These are phyloP conservation scores for Endomychus coccineus DNA, from an alignment of 2,888 invertebrate species.

Conservation along the genomic window DNA sequence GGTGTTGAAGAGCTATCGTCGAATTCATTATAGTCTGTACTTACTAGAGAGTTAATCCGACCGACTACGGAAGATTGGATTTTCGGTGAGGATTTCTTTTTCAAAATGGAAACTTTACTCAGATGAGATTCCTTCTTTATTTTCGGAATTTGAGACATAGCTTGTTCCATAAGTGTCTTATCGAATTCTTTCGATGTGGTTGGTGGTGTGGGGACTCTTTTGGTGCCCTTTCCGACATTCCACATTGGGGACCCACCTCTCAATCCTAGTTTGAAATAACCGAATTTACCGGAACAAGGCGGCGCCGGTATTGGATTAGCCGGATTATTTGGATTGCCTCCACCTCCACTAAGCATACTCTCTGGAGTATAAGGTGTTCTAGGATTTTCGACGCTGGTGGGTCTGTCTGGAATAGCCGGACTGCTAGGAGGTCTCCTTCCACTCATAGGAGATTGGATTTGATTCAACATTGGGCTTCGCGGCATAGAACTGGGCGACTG, in stretches of 20 bases:
- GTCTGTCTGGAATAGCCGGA: slow-evolving; percentile 52
- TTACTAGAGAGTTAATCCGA: slow-evolving; percentile 47
- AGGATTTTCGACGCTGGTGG: slow-evolving; percentile 54
- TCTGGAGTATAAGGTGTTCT: slow-evolving; percentile 47
- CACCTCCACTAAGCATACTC: slow-evolving; percentile 35
- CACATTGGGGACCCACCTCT: slow-evolving; percentile 63
- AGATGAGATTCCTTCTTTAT: slow-evolving; percentile 45
- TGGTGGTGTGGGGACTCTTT: slow-evolving; percentile 37
- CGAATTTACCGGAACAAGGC: slow-evolving; percentile 51
- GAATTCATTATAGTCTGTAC: slow-evolving; percentile 53
- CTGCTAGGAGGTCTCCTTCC: slow-evolving; percentile 50
- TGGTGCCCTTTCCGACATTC: slow-evolving; percentile 45
- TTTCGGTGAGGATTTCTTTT: slow-evolving; percentile 43
- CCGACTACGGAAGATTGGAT: slow-evolving; percentile 21
- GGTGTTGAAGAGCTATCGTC: slow-evolving; percentile 53
- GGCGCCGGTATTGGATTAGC: slow-evolving; percentile 54
- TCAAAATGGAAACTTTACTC: slow-evolving; percentile 53
- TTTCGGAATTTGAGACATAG: slow-evolving; percentile 26
- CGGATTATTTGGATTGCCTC: slow-evolving; percentile 50
- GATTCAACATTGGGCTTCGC: slow-evolving; percentile 41
- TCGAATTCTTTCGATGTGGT: slow-evolving; percentile 13
- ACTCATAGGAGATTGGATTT: slow-evolving; percentile 47
- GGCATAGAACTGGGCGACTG: slow-evolving; percentile 46
- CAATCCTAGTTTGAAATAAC: slow-evolving; percentile 55
- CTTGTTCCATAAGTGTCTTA: slow-evolving; percentile 19